Base-by-base conservation (phyloP, 1,140 invertebrate genomes). In the Probaryconus sp. region DNA sequence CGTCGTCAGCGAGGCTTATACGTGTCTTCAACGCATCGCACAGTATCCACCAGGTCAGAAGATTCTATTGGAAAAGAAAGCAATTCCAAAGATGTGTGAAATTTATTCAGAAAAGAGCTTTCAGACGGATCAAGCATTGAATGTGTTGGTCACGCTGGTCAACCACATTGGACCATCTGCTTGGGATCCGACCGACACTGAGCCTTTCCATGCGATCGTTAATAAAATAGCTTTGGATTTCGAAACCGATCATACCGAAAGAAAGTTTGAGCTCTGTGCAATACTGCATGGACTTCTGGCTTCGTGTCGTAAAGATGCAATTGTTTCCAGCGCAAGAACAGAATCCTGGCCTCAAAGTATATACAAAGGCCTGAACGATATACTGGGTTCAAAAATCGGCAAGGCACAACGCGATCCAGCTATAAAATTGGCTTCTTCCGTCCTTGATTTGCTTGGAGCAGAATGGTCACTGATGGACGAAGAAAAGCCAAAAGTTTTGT, bases 391-490 rank as follows among this genome's bases (percentile, higher is more conserved):
- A 77, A 96, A 95, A 88, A 93, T 97, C 76, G 92, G 92, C 0
- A 94, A 95, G 81, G 92, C 92, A 71, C 96, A 97, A 84, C 89
- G 96, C 72, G 94, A 97, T 86, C 94, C 95, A 28, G 94, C 95
- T 0, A 82, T 98, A 6, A 94, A 94, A 81, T 84, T 98, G 37
- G 92, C 94, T 16, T 92, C 95, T 13, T 91, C 92, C 48, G 92
- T 94, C 76, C 84, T 97, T 35, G 94, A 96, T 72, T 81, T 94
- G 1, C 87, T 97, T n/a, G 95, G 96, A 5, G 91, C 94, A 5
- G 94, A 96, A 69, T 96, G 94, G 94, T 89, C 92, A 20, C 87
- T 96, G 35, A 90, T 89, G 65, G 93, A 94, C 86, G 93, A 94
- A 73, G 93, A 93, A 37, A 93, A 92, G 73, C 91, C 92, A 53